Evolutionary conservation across 2,113 vertebrate genomes (phyloP).

Genomic region (Columbina picui): DNA sequence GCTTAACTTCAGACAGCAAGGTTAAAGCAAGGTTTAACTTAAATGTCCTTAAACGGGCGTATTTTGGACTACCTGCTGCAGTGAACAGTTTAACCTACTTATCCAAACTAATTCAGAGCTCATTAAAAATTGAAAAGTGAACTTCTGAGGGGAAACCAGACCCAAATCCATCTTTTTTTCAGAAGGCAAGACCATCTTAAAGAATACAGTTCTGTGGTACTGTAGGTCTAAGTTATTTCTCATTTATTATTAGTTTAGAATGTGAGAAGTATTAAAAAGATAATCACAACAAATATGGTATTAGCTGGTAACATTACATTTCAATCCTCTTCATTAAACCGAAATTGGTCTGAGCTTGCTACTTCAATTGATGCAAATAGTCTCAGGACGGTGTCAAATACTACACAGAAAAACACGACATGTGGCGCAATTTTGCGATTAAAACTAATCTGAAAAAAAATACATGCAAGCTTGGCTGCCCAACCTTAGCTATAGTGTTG

Average conservation of each 20-base stretch:
- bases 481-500: background rate
- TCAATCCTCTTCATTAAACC: background rate
- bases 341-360: background rate
- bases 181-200: background rate
- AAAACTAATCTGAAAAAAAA: background rate
- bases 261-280: background rate
- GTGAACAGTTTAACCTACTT: background rate
- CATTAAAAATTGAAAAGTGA: background rate
- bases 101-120: background rate
- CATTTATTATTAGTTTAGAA: background rate
- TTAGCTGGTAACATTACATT: background rate
- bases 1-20: constrained; percentile 25
- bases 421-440: background rate
- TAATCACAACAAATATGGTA: background rate
- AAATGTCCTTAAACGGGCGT: background rate
- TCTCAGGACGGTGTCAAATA: background rate
- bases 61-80: background rate
- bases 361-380: background rate
- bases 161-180: background rate
- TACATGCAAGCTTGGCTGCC: background rate
- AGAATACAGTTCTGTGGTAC: background rate
- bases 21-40: background rate
- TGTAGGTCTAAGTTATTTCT: background rate
- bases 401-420: background rate
- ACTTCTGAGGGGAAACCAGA: background rate